These are phyloP conservation scores for Drosophila repletoides DNA, from an alignment of 1,140 invertebrate species.

Conservation along the genomic window DNA sequence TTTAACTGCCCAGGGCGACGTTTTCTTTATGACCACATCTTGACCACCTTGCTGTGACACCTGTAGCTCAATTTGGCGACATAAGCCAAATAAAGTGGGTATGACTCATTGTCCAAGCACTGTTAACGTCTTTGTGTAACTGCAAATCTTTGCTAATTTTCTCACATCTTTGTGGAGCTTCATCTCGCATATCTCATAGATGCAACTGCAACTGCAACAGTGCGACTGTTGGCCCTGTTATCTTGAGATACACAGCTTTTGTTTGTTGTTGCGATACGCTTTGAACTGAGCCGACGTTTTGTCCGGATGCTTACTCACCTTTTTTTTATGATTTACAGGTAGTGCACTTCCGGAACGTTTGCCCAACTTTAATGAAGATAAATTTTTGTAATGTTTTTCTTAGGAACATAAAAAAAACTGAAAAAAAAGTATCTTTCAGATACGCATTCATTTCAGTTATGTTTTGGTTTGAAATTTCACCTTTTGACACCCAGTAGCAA, in stretches of 20 bases:
- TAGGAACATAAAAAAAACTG: conserved; percentile 18
- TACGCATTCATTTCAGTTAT: conserved; percentile 9
- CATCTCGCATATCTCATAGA: conserved; percentile 9
- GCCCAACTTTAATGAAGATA: conserved; percentile 64
- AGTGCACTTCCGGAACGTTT: conserved; percentile 55
- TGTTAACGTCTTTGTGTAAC: conserved; percentile 1
- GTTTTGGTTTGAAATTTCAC: conserved; percentile 81
- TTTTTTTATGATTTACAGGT: conserved; percentile 30
- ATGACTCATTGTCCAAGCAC: conserved; percentile 24
- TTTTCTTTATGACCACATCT: conserved; percentile 60
- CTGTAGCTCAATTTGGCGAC: conserved; percentile 57
- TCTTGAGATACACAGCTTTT: conserved; percentile 5
- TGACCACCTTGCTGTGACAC: conserved; percentile 58
- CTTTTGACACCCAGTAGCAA: conserved; percentile 60
- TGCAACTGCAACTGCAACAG: conserved; percentile 31
- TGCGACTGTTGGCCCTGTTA: conserved; percentile 10
- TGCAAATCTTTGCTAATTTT: conserved; percentile 34
- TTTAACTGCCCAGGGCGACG: conserved; percentile 60
- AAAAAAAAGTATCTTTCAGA: conserved; percentile 32
- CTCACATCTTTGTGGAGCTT: conserved; percentile 22
- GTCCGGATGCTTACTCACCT: conserved; percentile 10
- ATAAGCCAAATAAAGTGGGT: conserved; percentile 45
- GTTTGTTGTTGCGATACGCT: conserved; percentile 23
- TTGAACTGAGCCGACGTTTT: conserved; percentile 41
- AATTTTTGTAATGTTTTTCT: conserved; percentile 41